Evolutionary conservation across 2,888 invertebrate species (phyloP), one percentile per base, ranked within the genome.

Genomic region (Prenolepis imparis): DNA sequence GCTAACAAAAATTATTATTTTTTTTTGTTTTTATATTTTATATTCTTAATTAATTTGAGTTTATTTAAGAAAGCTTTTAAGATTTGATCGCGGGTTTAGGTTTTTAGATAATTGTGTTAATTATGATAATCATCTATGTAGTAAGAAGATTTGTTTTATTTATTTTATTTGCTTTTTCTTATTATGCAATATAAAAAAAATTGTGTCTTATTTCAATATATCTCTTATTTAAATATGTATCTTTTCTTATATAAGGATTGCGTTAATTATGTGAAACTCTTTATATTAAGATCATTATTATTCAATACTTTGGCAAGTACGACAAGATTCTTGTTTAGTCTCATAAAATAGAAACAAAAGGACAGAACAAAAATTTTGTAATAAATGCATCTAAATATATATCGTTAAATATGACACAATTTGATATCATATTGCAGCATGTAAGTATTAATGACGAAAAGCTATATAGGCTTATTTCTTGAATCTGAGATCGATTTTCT

Each of bases 401-500:
- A 41, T 63, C 21, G 28, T 8, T n/a, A 28, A 41, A 61, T 72
- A 52, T 0, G 11, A 52, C 48, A 52, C 48, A 52, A 52, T 52
- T 52, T 52, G 48, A 41, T 73, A 32, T 21, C 6, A 59, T 1
- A 36, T 15, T 36, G 21, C 24, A 67, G 67, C 24, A 41, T 55
- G 21, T 63, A 64, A 66, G 66, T 64, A 64, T 52, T 74, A 41
- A 44, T 32, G 32, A 32, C 5, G 21, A 74, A 32, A 32, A 41
- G 21, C 1, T 48, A n/a, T 52, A 21, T 15, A 9, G n/a, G n/a
- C 64, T 39, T 18, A 0, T 75, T 77, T 77, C 12, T 52, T 68
- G 12, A 36, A n/a, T 28, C 32, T 74, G 59, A 74, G 44, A 21
- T 36, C 68, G 36, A 18, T 67, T 21, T 18, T 21, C 11, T 4